A percentile compares a stretch with the other conserved stretches of the same genome.
Evolutionary conservation across 2,113 vertebrate species (phyloP).

Genomic region (Aphyosemion australe): DNA sequence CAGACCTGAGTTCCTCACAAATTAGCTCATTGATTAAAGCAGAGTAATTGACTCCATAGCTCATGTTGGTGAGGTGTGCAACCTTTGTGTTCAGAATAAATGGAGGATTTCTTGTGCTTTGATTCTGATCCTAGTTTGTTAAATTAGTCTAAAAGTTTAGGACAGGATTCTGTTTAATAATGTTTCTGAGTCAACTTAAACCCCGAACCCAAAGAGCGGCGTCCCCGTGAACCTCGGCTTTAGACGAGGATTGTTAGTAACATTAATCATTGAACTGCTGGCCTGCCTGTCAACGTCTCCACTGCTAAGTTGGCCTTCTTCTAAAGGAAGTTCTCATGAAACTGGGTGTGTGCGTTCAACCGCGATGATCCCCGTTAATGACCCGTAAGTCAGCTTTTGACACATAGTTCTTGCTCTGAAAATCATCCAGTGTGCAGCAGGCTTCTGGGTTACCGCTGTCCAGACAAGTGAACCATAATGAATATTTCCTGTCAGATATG

Average conservation of each 20-base stretch:
- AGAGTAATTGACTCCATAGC: conserved; percentile 13
- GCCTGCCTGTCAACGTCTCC: not conserved
- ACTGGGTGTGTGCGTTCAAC: not conserved
- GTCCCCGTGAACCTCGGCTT: not conserved
- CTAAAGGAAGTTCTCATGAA: not conserved
- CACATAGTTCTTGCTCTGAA: not conserved
- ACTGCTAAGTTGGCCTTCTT: not conserved
- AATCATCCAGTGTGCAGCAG: not conserved
- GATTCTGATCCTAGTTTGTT: not conserved
- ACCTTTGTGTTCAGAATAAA: not conserved
- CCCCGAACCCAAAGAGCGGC: not conserved
- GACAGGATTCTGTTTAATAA: not conserved
- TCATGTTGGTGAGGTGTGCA: not conserved
- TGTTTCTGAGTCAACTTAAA: too few relatives aligned
- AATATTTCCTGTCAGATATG: not conserved
- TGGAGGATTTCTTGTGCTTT: too few relatives aligned
- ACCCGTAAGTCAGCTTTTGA: not conserved
- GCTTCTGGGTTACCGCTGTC: not conserved
- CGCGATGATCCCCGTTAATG: not conserved
- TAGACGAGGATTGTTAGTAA: not conserved
- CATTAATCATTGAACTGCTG: not conserved
- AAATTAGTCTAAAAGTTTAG: not conserved
- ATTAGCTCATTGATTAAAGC: conserved; percentile 40
- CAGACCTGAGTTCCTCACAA: conserved; percentile 24
- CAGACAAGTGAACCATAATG: not conserved